Base-by-base conservation (phyloP, 1,140 invertebrate genomes). In the Pectinophora gossypiella region DNA sequence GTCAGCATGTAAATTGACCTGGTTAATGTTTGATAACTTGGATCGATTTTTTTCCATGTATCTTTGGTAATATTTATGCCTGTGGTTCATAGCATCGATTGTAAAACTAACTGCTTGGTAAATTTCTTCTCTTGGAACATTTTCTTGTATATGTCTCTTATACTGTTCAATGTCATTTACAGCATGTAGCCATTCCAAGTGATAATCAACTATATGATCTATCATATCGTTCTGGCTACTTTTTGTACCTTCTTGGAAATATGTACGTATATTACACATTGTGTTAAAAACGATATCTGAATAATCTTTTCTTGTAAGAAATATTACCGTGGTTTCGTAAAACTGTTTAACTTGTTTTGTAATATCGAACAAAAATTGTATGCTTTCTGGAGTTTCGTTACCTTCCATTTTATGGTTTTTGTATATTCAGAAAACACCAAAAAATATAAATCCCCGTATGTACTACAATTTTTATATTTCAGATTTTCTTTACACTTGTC, bases 311-410 rank as follows among this genome's bases (percentile, higher is more conserved):
- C 60, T 59, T 1, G 78, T 82, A 1, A 87, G 5, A 65, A 79
- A 84, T 52, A 87, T 76, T 2, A 81, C 76, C 6, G 76, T 67
- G 43, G 54, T 67, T 62, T 83, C 81, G 54, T 85, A 85, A 61
- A 84, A 82, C 32, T 68, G 54, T 65, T 85, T 85, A n/a, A 86
- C 51, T 59, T 72, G 58, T 59, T 78, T 78, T 20, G 71, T 59
- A 45, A 86, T 77, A 60, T 82, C 76, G 54, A 80, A 83, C 32
- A 85, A 54, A 65, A 78, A 77, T 38, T 62, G 58, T 32, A 53
- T 19, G 27, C 43, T 48, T 12, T 59, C 36, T 43, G 50, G 20
- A 42, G 47, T 53, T 58, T 35, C 16, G 36, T 38, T 38, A 10
- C 5, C 5, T 6, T 40, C 44, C 60, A 56, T 78, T 56, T 54